These are phyloP conservation scores for Trachurus trachurus DNA, from an alignment of 2,797 vertebrate species.

Conservation along the genomic window DNA sequence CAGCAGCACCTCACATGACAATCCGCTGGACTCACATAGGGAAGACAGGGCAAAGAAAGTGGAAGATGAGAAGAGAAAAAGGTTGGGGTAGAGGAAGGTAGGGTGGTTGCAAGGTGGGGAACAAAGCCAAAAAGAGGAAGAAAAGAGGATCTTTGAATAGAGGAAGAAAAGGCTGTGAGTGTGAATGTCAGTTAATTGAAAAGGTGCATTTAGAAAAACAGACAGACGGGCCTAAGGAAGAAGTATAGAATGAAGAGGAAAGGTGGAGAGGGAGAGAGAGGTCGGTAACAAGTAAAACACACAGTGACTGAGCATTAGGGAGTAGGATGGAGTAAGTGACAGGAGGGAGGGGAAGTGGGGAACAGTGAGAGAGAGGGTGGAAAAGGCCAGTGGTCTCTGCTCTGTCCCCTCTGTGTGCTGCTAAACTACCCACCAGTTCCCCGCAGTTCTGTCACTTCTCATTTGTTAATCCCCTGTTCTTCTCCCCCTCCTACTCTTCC, in stretches of 20 bases:
- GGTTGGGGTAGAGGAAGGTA: constrained; percentile 1
- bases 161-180: background rate
- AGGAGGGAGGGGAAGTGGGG: constrained; percentile 43
- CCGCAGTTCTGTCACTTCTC: constrained; percentile 82
- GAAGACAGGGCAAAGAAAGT: constrained; percentile 45
- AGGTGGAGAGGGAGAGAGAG: constrained; percentile 9
- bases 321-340: constrained; percentile 48
- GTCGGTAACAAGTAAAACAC: constrained; percentile 42
- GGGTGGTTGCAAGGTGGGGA: constrained; percentile 15
- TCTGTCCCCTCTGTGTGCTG: constrained; percentile 76
- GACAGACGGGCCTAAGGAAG: constrained; percentile 14
- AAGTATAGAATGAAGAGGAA: constrained; percentile 25
- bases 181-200: background rate
- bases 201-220: background rate
- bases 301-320: constrained; percentile 63
- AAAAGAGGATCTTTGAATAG: background rate
- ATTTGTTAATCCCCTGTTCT: constrained; percentile 80
- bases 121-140: background rate
- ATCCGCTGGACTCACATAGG: constrained; percentile 38
- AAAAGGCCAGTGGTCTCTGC: constrained; percentile 80
- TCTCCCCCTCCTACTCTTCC: constrained; percentile 74
- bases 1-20: constrained; percentile 74
- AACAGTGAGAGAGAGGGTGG: constrained; percentile 75
- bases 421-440: constrained; percentile 81
- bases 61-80: constrained; percentile 36